Evolutionary conservation across 37 sponge, comb jelly and placozoan species (phyloP).

Genomic region (Beroe forskalii): DNA sequence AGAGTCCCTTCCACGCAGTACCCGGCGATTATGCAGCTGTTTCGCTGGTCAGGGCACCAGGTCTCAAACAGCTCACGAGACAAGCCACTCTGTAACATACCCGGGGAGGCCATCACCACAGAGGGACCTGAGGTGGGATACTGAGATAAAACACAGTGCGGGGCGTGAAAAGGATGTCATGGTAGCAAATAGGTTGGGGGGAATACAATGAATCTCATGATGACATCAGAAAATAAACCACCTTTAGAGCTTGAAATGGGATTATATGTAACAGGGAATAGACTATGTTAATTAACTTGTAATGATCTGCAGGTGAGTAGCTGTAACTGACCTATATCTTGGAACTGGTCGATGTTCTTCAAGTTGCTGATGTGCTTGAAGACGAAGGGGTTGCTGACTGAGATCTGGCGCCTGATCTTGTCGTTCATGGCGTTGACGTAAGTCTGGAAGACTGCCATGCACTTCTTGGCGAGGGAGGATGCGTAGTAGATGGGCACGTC

Average conservation of each 20-base stretch:
- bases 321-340: constrained; percentile 84
- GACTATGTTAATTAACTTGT: too few relatives aligned
- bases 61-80: constrained; percentile 94
- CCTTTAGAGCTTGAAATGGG: too few relatives aligned
- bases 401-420: constrained; percentile 80
- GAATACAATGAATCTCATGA: too few relatives aligned
- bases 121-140: constrained; percentile 74
- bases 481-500: constrained; percentile 99
- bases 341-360: constrained; percentile 94
- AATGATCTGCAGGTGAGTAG: too few relatives aligned
- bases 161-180: too few relatives aligned
- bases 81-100: constrained; percentile 99
- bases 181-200: too few relatives aligned
- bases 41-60: constrained; percentile 94
- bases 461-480: constrained; percentile 96
- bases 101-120: constrained; percentile 99
- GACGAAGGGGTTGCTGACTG: constrained; percentile 89
- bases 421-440: constrained; percentile 99
- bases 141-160: too few relatives aligned
- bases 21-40: constrained; percentile 94
- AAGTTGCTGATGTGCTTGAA: constrained; percentile 95
- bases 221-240: too few relatives aligned
- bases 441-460: constrained; percentile 99
- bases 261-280: too few relatives aligned
- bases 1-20: constrained; percentile 99